A percentile compares a stretch with the other conserved stretches of the same genome.
These are phyloP conservation scores for Sebastes jordani DNA, from an alignment of 2,797 vertebrate genomes.

Conservation along the genomic window DNA sequence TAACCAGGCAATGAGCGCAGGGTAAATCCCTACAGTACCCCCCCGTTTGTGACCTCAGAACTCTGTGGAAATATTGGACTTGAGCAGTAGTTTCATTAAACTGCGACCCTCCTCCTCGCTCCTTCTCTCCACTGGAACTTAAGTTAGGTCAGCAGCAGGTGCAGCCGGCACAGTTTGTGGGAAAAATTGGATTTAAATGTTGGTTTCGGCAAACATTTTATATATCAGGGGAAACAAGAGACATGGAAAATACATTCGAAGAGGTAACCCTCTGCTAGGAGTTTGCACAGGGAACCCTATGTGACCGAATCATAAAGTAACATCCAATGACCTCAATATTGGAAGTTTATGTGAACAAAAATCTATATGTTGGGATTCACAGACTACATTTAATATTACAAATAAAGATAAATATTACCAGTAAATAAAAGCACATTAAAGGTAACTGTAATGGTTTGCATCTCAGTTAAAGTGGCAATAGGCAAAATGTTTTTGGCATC, in stretches of 20 bases:
- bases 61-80: not conserved
- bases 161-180: not conserved
- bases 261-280: not conserved
- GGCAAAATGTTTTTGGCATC: no score
- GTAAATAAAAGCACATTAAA: not conserved
- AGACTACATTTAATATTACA: not conserved
- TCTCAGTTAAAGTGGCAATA: not conserved
- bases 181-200: constrained; percentile 7
- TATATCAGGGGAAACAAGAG: not conserved
- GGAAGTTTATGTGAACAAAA: not conserved
- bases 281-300: not conserved
- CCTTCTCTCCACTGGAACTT: constrained; percentile 1
- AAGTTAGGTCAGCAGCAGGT: constrained; percentile 9
- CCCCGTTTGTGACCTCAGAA: constrained; percentile 36
- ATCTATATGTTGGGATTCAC: not conserved
- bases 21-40: constrained; percentile 11
- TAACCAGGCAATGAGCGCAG: constrained; percentile 13
- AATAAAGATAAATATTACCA: not conserved
- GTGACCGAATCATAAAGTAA: not conserved
- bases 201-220: constrained; percentile 23
- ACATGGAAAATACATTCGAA: constrained; percentile 16
- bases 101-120: not conserved
- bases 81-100: not conserved
- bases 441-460: not conserved
- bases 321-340: not conserved